These are phyloP conservation scores for Trachemys scripta DNA, from an alignment of 2,113 vertebrate genomes.

Conservation along the genomic window DNA sequence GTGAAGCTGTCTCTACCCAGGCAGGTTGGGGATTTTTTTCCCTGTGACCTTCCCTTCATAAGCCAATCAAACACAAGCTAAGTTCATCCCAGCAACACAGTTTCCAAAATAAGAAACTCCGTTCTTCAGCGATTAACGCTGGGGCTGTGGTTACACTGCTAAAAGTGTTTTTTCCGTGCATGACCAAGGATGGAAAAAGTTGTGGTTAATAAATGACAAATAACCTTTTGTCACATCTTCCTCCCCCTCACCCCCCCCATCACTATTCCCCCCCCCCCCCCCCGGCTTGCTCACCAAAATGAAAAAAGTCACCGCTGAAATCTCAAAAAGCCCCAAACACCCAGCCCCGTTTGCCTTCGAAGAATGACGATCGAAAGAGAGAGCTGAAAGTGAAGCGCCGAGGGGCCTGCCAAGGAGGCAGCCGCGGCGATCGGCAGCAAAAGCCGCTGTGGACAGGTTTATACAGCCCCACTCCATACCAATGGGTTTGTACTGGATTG, in stretches of 20 bases:
- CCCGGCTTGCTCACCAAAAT: background rate
- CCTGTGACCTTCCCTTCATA: background rate
- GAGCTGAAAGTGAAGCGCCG: background rate
- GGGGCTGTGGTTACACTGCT: constrained; percentile 55
- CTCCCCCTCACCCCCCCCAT: rapidly evolving
- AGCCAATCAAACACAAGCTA: background rate
- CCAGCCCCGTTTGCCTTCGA: constrained; percentile 66
- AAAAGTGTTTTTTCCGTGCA: constrained; percentile 73
- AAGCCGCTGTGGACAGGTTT: background rate
- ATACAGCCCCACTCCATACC: background rate
- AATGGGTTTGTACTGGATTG: background rate
- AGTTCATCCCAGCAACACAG: constrained; percentile 18
- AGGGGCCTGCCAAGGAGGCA: rapidly evolving
- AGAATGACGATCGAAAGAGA: constrained; percentile 70
- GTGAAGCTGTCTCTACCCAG: background rate
- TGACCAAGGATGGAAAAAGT: constrained; percentile 78
- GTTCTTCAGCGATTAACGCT: constrained; percentile 65
- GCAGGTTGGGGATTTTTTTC: background rate
- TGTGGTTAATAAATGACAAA: constrained; percentile 80
- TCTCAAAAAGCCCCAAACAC: constrained; percentile 7
- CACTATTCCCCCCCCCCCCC: too few species aligned
- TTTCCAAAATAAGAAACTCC: constrained; percentile 77
- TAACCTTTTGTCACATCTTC: constrained; percentile 63
- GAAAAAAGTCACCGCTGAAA: constrained; percentile 33
- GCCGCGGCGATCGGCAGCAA: rapidly evolving